Evolutionary conservation across 2,797 vertebrate species (phyloP).

Genomic region (Synaphobranchus kaupii): DNA sequence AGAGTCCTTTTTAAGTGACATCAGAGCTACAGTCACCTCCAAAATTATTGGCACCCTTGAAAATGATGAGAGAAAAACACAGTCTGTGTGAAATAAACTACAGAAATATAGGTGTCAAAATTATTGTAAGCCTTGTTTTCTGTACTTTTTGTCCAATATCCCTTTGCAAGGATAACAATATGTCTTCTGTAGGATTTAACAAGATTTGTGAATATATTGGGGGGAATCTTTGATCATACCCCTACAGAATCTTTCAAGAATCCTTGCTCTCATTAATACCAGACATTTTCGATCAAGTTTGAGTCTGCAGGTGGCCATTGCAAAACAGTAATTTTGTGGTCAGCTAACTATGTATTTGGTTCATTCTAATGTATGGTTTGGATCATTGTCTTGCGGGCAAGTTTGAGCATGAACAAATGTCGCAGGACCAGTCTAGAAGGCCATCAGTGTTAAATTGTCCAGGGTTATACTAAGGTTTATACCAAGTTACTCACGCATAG

Average conservation of each 20-base stretch:
- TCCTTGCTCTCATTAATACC: background rate
- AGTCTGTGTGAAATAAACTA: background rate
- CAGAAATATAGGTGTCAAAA: background rate
- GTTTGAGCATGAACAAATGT: background rate
- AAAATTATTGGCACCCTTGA: background rate
- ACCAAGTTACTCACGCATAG: no score
- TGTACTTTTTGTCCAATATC: background rate
- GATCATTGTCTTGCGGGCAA: background rate
- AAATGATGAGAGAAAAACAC: background rate
- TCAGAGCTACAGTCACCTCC: background rate
- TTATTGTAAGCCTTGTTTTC: background rate
- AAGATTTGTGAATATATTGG: background rate
- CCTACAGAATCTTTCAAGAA: no score
- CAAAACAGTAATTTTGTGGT: background rate
- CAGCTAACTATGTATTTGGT: no score
- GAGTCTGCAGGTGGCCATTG: background rate
- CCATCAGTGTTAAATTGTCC: background rate
- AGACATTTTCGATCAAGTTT: background rate
- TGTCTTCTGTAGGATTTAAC: background rate
- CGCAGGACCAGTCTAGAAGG: background rate
- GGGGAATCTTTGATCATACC: background rate
- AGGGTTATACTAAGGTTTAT: background rate
- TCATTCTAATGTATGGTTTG: no score
- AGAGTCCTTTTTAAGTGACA: slow-evolving; percentile 49
- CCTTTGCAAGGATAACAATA: background rate